Evolutionary conservation across 2,797 vertebrate species (phyloP), one percentile per base, ranked within the genome.

Genomic region (Acipenser ruthenus): DNA sequence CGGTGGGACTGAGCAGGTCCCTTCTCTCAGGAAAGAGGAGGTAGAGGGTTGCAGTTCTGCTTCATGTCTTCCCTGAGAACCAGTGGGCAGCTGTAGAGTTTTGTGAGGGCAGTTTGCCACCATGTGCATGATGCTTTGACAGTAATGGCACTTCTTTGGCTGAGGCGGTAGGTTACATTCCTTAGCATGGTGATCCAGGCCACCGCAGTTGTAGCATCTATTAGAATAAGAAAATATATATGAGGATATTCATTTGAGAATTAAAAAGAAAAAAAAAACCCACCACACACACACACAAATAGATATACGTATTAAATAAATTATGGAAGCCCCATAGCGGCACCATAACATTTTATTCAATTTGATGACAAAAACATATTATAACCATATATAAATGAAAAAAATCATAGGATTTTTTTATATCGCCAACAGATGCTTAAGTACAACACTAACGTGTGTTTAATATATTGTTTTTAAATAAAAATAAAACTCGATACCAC

Each of bases 71-170:
- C 89, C 90, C 89, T 91, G 90, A 89, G 88, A 86, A 74, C 79
- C 76, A 60, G 76, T 0, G 52, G 89, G 82, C 72, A 77, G 85
- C 73, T 82, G 86, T 6, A 65, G 79, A 83, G 81, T 84, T 82
- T 84, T 91, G 63, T 89, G 89, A 4, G 90, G 90, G 82, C 90
- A 92, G 84, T 89, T 88, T 1, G 90, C 90, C 82, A 92, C 90
- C 89, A 92, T 90, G 84, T 92, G 90, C 81, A 78, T 81, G 83
- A 91, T 86, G 81, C 90, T 92, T 84, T 91, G 90, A 80, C 90
- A 92, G 86, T 86, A 91, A 89, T 92, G 90, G 89, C 90, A 92
- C 89, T 91, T 92, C 88, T 91, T 91, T 89, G 90, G 90, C 88
- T 91, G 90, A 62, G 90, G 90, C 86, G 90, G 90, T 83, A 92